These are phyloP conservation scores for Campaea margaritaria DNA, from an alignment of 2,888 invertebrate species.

Conservation along the genomic window DNA sequence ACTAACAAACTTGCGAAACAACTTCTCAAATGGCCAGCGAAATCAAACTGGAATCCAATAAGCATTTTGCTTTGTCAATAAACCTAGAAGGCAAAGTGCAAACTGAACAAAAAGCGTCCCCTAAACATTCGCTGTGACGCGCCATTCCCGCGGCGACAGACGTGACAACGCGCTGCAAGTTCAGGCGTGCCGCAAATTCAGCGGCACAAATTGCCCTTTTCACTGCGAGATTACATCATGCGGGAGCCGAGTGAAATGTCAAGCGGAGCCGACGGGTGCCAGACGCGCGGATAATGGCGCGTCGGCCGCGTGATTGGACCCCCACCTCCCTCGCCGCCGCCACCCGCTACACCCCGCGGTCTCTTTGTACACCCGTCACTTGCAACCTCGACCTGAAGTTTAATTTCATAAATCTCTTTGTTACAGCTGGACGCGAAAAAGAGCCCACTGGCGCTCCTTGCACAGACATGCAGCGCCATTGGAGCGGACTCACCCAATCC, in stretches of 20 bases:
- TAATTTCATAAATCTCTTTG: slow-evolving; percentile 84
- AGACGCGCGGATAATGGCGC: slow-evolving; percentile 85
- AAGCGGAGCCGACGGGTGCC: slow-evolving; percentile 85
- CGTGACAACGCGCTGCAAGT: slow-evolving; percentile 80
- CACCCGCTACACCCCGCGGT: slow-evolving; percentile 63
- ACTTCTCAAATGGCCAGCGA: neutral
- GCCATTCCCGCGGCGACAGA: slow-evolving; percentile 68
- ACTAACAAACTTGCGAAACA: too few species aligned
- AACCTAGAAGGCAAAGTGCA: slow-evolving; percentile 40
- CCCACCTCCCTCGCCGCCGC: slow-evolving; percentile 63
- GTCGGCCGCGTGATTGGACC: slow-evolving; percentile 84
- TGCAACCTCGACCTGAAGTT: slow-evolving; percentile 80
- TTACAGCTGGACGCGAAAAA: slow-evolving; percentile 99
- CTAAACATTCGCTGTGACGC: slow-evolving; percentile 44
- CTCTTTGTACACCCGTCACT: slow-evolving; percentile 81
- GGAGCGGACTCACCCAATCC: slow-evolving; percentile 94
- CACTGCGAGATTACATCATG: slow-evolving; percentile 86
- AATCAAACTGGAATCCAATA: slow-evolving; percentile 46
- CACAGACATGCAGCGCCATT: slow-evolving; percentile 99
- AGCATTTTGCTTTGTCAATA: slow-evolving; percentile 43
- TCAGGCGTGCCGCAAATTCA: slow-evolving; percentile 83
- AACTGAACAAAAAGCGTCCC: slow-evolving; percentile 50
- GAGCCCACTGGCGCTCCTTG: slow-evolving; percentile 97
- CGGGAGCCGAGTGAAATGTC: slow-evolving; percentile 85
- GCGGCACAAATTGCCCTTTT: slow-evolving; percentile 85